A percentile compares a stretch with the other conserved stretches of the same genome.
phyloP scores from a whole-genome alignment of 2,113 vertebrate genomes.

The Nannospalax galili region DNA sequence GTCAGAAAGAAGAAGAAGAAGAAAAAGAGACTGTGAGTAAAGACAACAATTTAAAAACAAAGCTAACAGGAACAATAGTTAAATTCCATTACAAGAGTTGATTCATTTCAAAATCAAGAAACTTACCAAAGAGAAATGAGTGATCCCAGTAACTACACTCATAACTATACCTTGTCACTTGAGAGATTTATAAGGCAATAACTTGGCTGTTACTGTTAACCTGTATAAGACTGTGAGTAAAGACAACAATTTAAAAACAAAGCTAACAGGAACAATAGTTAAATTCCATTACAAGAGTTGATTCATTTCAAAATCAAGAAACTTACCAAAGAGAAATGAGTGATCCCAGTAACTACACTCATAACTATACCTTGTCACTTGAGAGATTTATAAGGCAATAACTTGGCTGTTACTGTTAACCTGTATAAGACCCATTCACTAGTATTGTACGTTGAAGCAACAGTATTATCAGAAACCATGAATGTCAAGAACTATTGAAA shows the following conservation, averaged over 20 bases:
- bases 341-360: background rate
- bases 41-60: background rate
- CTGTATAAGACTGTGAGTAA: background rate
- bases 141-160: background rate
- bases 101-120: constrained; percentile 23
- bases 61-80: background rate
- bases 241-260: background rate
- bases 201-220: background rate
- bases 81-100: background rate
- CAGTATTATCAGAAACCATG: background rate
- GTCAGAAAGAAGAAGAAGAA: no score
- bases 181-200: background rate
- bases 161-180: background rate
- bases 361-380: background rate
- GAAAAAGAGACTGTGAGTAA: background rate
- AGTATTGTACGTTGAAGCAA: background rate
- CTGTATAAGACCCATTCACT: background rate
- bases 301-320: constrained; percentile 23
- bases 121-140: background rate
- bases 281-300: background rate
- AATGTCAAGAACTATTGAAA: background rate
- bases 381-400: background rate
- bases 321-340: background rate
- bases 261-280: background rate
- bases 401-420: background rate